A percentile compares a stretch with the other conserved stretches of the same genome.
phyloP scores from a whole-genome alignment of 2,113 vertebrate species.

The Triplophysa siluroides region DNA sequence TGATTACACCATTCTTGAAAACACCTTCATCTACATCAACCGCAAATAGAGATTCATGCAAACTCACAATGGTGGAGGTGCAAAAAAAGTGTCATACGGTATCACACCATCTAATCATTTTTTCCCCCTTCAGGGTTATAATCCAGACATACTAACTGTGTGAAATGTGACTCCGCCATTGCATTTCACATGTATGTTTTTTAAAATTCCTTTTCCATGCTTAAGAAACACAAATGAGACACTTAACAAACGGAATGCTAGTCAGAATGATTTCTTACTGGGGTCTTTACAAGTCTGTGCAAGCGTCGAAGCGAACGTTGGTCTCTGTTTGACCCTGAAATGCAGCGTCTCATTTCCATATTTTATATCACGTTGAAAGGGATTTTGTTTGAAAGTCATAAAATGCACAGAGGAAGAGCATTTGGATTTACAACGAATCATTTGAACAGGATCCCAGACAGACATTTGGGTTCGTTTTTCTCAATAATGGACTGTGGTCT shows the following conservation, averaged over 20 bases:
- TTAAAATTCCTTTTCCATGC: constrained; percentile 6
- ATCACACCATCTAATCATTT: constrained; percentile 16
- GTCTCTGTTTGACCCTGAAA: neutral
- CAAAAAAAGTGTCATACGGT: neutral
- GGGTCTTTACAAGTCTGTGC: constrained; percentile 25
- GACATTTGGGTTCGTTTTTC: constrained; percentile 16
- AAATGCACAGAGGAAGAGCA: constrained; percentile 24
- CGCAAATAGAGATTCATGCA: neutral
- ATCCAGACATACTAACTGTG: constrained; percentile 33
- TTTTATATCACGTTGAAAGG: neutral
- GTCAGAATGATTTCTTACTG: neutral
- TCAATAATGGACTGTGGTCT: constrained; percentile 23
- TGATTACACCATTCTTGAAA: constrained; percentile 15
- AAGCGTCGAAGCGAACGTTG: constrained; percentile 19
- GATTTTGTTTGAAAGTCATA: constrained; percentile 2
- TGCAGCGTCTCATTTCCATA: constrained; percentile 30
- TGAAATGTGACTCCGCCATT: constrained; percentile 23
- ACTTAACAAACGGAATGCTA: neutral
- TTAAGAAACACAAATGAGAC: neutral
- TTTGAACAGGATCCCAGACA: constrained; percentile 34
- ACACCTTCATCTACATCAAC: constrained; percentile 18
- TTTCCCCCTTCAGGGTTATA: constrained; percentile 23
- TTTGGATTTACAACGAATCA: constrained; percentile 1
- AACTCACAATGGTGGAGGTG: neutral
- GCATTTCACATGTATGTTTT: neutral